These are phyloP conservation scores for Criorhina ranunculi DNA, from an alignment of 2,888 invertebrate genomes.

Conservation along the genomic window DNA sequence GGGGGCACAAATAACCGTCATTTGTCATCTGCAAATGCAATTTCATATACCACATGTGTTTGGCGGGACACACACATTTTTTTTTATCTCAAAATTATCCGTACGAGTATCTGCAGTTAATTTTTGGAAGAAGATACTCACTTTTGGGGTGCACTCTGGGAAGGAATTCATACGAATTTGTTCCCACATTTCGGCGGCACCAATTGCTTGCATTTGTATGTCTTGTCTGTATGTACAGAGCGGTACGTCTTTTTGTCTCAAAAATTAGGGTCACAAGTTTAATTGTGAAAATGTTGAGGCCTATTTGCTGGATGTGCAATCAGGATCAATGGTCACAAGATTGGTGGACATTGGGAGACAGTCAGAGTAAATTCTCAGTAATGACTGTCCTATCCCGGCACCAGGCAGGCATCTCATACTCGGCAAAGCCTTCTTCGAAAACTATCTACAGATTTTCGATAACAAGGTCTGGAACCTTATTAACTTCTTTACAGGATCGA, in stretches of 20 bases:
- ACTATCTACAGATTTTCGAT: no score
- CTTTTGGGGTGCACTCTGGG: constrained; percentile 2
- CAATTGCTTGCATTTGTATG: neutral
- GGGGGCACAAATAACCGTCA: constrained; percentile 20
- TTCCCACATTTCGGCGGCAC: constrained; percentile 30
- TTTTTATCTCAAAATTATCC: neutral
- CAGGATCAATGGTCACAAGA: no score
- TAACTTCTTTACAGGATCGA: no score
- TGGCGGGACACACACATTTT: constrained; percentile 3
- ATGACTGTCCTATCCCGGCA: no score
- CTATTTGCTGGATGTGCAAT: no score
- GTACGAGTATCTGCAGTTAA: neutral
- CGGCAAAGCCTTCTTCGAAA: no score
- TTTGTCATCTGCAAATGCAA: constrained; percentile 46
- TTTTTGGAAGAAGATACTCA: constrained; percentile 2
- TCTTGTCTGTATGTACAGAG: no score
- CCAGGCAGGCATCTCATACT: no score
- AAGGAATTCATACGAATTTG: constrained; percentile 29
- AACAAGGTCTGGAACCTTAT: no score
- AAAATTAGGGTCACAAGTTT: neutral
- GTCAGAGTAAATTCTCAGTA: no score
- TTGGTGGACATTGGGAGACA: no score
- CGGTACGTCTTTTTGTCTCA: neutral
- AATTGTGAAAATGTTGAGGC: neutral
- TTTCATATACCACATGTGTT: constrained; percentile 43